Evolutionary conservation across 2,113 vertebrate genomes (phyloP), one percentile per base, ranked within the genome.

Genomic region (Coturnix japonica): DNA sequence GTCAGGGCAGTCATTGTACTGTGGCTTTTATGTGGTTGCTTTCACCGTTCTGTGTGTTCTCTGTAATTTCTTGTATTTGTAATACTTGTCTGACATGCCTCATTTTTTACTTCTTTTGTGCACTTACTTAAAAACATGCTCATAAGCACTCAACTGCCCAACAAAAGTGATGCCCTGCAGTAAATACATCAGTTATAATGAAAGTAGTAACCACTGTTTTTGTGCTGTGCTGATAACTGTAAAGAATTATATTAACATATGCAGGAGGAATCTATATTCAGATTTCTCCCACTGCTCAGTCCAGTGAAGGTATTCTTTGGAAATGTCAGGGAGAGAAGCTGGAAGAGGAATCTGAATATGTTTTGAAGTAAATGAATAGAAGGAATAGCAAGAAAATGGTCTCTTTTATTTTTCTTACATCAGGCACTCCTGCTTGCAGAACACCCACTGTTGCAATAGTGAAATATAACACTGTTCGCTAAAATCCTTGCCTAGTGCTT

Each of bases 311-410:
- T 89, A 0, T 66, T 13, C 59, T 83, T 61, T 81, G 21, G 18
- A 84, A 63, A 33, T 56, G 13, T 0, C 22, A 70, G 25, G 51
- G 35, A 53, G 49, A 51, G 86, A 64, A 25, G 72, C 7, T 59
- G 41, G 7, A 13, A 2, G 1, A 4, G 1, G 2, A 23, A 33
- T 86, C 23, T 73, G 0, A 2, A 16, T 80, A 61, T 93, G 11
- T 43, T 85, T 37, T 83, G 15, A 53, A 22, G 46, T 54, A 46
- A 21, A 2, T 78, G 16, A 31, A 11, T 65, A 12, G 37, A 67
- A 21, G 35, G 6, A 83, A 53, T 85, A 39, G 16, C 28, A 77
- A 67, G 54, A 86, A 79, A 79, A 64, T 11, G n/a, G 43, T 18
- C 11, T 11, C 3, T 47, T 80, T 49, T 80, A 7, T 90, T 89